phyloP scores from a whole-genome alignment of 2,113 vertebrate species.

The Oxyruncus cristatus region DNA sequence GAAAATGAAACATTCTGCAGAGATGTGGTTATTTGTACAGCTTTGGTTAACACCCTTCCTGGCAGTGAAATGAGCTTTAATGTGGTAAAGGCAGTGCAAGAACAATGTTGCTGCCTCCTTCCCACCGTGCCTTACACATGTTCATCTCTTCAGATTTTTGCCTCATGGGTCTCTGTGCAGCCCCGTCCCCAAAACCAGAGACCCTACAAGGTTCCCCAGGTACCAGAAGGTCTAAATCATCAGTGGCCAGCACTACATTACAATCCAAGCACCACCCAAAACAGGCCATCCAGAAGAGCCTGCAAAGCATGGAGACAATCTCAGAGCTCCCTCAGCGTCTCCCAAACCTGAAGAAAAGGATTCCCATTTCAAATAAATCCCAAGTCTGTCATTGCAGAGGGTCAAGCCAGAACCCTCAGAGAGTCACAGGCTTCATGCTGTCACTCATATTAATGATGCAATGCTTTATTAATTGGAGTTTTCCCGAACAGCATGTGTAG shows the following conservation, averaged over 20 bases:
- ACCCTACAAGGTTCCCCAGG: neutral
- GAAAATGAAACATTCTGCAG: conserved; percentile 36
- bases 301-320: neutral
- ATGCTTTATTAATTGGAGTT: conserved; percentile 62
- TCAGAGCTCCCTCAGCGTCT: neutral
- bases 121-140: neutral
- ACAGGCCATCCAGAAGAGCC: neutral
- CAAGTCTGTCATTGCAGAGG: neutral
- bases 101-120: neutral
- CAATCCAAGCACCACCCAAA: neutral
- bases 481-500: conserved; percentile 42
- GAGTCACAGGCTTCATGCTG: conserved; percentile 13
- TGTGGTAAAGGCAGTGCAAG: conserved; percentile 1
- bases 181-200: neutral
- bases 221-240: neutral
- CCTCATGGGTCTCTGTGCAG: neutral
- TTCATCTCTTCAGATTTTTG: neutral
- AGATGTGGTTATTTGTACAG: conserved; percentile 31
- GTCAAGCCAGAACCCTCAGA: neutral
- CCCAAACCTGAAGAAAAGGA: neutral
- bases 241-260: neutral
- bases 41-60: conserved; percentile 67
- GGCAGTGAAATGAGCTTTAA: conserved; percentile 20
- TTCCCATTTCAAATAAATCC: neutral
- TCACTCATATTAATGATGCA: conserved; percentile 60